Base-by-base conservation (phyloP, 2,888 invertebrate genomes). In the Parochlus steinenii region DNA sequence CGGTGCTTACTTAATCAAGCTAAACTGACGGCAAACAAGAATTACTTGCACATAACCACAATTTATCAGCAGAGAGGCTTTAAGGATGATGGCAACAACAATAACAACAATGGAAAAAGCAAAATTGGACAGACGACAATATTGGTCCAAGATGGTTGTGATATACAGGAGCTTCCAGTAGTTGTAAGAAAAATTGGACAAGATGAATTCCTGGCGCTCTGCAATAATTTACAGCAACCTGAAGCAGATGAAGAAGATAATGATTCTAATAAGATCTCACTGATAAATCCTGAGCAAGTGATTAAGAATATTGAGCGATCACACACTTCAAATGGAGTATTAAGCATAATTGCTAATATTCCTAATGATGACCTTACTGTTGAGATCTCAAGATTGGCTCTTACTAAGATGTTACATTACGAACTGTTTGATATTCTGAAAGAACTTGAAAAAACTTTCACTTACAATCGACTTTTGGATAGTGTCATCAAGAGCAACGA, bases 81-180 rank as follows among this genome's bases (percentile, higher is more conserved):
- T n/a, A n/a, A n/a, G n/a, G n/a, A n/a, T n/a, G n/a, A n/a, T n/a
- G n/a, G n/a, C n/a, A n/a, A n/a, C n/a, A n/a, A n/a, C n/a, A n/a
- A n/a, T n/a, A n/a, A n/a, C n/a, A 2, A 19, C 14, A 12, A 19
- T 7, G 4, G 48, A 51, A 18, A 45, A 61, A 12, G 53, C 52
- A n/a, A 7, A 12, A 15, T 39, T 2, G 42, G 43, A 3, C 54
- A 59, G 14, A 58, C 61, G 1, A 67, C 67, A 7, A 67, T 75
- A 38, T 51, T 78, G 29, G 56, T 74, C 35, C 75, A 79, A 55
- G 72, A 73, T 49, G 75, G 74, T 4, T 55, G 62, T n/a, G 63
- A 65, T 36, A 72, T 78, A 15, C 68, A 71, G 45, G 78, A 78
- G 50, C 59, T 78, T 31, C 76, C 76, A 3, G 57, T 74, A 10